A percentile compares a stretch with the other conserved stretches of the same genome.
phyloP scores from a whole-genome alignment of 2,113 vertebrate genomes.

The Nymphicus hollandicus region DNA sequence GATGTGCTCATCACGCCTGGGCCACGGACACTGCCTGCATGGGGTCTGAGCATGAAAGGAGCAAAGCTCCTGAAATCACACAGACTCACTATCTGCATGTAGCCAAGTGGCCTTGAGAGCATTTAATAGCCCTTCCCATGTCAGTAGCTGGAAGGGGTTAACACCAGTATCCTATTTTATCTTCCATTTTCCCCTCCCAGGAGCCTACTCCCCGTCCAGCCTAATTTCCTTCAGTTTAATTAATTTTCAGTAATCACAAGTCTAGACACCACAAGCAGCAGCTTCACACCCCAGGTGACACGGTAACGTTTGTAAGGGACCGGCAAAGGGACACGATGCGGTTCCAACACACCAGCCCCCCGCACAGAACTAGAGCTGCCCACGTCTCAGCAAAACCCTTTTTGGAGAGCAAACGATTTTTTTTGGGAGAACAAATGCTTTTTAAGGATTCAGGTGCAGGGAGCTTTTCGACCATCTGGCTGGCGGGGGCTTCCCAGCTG shows the following conservation, averaged over 20 bases:
- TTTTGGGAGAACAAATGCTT: slow-evolving; percentile 46
- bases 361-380: neutral
- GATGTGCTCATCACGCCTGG: neutral
- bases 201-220: slow-evolving; percentile 61
- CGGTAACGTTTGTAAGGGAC: neutral
- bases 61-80: neutral
- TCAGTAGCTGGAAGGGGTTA: slow-evolving; percentile 44
- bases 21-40: neutral
- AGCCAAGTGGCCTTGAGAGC: neutral
- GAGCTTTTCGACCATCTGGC: slow-evolving; percentile 59
- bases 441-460: slow-evolving; percentile 65
- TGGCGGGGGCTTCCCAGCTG: slow-evolving; percentile 62
- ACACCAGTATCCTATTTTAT: slow-evolving; percentile 42
- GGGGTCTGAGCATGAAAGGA: neutral
- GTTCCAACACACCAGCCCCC: neutral
- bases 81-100: neutral
- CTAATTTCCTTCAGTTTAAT: slow-evolving; percentile 69
- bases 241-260: slow-evolving; percentile 71
- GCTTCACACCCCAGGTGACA: slow-evolving; percentile 64
- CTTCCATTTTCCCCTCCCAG: slow-evolving; percentile 54
- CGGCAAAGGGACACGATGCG: neutral
- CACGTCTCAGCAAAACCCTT: neutral
- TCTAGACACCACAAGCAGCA: slow-evolving; percentile 64
- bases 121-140: neutral
- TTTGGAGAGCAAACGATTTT: slow-evolving; percentile 32